Conservation (phyloP, 37 sponge, comb jelly and placozoan genomes). For the Eunapius fragilis region DNA sequence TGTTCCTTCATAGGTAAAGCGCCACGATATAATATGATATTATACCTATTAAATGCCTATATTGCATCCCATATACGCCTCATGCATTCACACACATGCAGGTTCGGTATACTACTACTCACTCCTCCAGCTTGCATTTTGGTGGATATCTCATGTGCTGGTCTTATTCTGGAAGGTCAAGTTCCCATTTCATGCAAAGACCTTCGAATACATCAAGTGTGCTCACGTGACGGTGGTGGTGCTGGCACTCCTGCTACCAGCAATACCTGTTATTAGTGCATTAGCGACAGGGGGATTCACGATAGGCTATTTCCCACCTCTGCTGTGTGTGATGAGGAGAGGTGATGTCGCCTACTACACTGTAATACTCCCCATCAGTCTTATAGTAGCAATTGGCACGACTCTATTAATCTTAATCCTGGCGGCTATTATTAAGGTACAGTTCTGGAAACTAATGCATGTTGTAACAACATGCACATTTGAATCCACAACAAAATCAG, state of each 20-base stretch:
- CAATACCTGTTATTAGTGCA: conserved; percentile 1
- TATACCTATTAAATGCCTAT: too few species aligned
- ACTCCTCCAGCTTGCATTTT: conserved; percentile 19
- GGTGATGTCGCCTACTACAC: conserved; percentile 14
- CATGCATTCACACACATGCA: background rate
- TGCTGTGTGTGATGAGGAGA: conserved; percentile 16
- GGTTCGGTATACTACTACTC: conserved; percentile 29
- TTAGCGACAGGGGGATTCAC: conserved; percentile 12
- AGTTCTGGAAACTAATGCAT: too few species aligned
- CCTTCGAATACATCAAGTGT: conserved; percentile 17
- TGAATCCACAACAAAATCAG: background rate
- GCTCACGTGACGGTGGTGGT: conserved; percentile 25
- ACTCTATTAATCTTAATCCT: conserved; percentile 47
- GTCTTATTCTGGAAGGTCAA: conserved; percentile 13
- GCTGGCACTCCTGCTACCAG: conserved; percentile 38
- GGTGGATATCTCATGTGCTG: conserved; percentile 32
- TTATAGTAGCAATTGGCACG: conserved; percentile 20
- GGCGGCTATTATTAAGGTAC: conserved; percentile 40
- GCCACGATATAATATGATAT: too few species aligned
- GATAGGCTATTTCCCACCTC: conserved; percentile 8
- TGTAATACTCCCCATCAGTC: conserved; percentile 27
- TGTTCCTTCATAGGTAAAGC: background rate
- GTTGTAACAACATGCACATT: too few species aligned
- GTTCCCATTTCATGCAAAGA: conserved; percentile 31
- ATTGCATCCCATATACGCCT: background rate